Evolutionary conservation across 1,140 invertebrate species (phyloP), one percentile per base, ranked within the genome.

Genomic region (Sitodiplosis mosellana): DNA sequence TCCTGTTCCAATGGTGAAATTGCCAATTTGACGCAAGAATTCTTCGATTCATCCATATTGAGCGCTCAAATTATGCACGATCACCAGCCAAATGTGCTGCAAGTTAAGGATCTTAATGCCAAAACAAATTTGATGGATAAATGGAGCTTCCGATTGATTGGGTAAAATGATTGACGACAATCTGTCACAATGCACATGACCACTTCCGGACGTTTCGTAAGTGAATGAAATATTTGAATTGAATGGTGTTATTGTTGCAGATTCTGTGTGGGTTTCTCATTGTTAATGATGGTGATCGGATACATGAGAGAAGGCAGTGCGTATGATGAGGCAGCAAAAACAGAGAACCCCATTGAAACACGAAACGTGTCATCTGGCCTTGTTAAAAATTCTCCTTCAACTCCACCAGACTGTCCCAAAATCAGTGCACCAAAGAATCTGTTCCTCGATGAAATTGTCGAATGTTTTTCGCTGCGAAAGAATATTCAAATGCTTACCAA

Each of bases 31-130:
- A 54, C 59, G 17, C 46, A 48, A 8, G 44, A 56, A 5, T 64
- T 59, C 38, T 51, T 64, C n/a, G 49, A 52, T 1, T 47, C 50
- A 0, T 50, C 52, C 11, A 53, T 49, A 0, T 59, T 59, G 15
- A 48, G 45, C 11, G 56, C 60, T 11, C 56, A 53, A 42, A 57
- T 60, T 36, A 55, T 64, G 12, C 61, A 54, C 21, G 62, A 64
- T 15, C 49, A 63, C 48, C 48, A 52, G 15, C 57, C 61, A 0
- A 55, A 64, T 33, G 56, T 64, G 15, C 41, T 63, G 5, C 60
- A 63, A 18, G 54, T 63, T 17, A 64, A 64, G 53, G 56, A 63
- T 48, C 49, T 64, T 1, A 55, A 56, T 40, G 48, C 64, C 4
- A 46, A 51, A 17, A 49, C 57, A 0, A 46, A 38, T 8, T 64